Evolutionary conservation across 2,113 vertebrate genomes (phyloP).

Genomic region (Xenopus borealis): DNA sequence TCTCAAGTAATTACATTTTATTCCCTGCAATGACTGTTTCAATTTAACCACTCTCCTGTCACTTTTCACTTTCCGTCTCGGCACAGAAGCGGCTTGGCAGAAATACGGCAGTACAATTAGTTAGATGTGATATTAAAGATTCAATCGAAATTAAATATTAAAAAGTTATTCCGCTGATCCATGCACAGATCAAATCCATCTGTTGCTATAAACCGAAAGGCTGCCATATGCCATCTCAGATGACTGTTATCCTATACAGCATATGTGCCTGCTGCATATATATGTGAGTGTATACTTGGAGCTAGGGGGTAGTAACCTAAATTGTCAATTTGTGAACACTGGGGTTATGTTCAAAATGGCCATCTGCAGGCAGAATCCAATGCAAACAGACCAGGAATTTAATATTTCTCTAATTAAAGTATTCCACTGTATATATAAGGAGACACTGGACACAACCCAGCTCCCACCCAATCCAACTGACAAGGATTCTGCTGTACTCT

Average conservation of each 20-base stretch:
- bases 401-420: background rate
- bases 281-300: too few species aligned
- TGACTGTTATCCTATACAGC: slow-evolving; percentile 12
- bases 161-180: slow-evolving; percentile 47
- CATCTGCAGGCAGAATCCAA: background rate
- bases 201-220: slow-evolving; percentile 44
- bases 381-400: background rate
- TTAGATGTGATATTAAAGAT: slow-evolving; percentile 47
- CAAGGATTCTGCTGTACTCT: too few species aligned
- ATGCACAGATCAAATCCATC: slow-evolving; percentile 44
- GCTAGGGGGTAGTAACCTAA: background rate
- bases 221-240: slow-evolving; percentile 29
- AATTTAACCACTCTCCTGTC: slow-evolving; percentile 47
- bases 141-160: slow-evolving; percentile 48
- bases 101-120: slow-evolving; percentile 45
- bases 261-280: background rate
- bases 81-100: slow-evolving; percentile 41
- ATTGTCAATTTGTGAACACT: background rate
- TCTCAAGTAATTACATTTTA: slow-evolving; percentile 47
- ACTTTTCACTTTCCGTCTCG: slow-evolving; percentile 44
- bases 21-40: slow-evolving; percentile 45
- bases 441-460: background rate
- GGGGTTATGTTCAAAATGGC: background rate
- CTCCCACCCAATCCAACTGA: too few species aligned
- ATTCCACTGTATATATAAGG: background rate